Conservation (phyloP, 2,113 vertebrate genomes). For the Pygoscelis antarcticus region DNA sequence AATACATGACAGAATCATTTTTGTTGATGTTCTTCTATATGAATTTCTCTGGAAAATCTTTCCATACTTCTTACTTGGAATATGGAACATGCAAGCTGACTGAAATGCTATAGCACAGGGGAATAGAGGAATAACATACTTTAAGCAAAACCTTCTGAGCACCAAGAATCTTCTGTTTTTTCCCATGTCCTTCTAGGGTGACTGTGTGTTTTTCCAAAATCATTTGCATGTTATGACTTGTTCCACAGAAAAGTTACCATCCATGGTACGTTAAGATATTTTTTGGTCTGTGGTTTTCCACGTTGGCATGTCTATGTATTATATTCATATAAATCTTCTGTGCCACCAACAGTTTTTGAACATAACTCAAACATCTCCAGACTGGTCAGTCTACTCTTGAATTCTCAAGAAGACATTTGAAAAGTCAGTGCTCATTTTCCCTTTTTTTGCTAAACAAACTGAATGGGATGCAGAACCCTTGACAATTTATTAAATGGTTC, state of each 20-base stretch:
- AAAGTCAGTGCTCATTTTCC: neutral
- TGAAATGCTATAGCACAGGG: neutral
- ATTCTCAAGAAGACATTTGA: neutral
- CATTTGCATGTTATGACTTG: neutral
- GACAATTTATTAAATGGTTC: constrained; percentile 49
- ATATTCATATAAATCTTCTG: neutral
- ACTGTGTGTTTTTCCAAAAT: neutral
- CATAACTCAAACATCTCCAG: neutral
- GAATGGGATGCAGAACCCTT: neutral
- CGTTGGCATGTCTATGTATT: neutral
- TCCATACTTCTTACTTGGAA: neutral
- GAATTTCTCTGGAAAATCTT: neutral
- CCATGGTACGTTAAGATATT: neutral
- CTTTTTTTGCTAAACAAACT: neutral
- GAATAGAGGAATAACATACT: neutral
- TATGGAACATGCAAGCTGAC: neutral
- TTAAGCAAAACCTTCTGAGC: neutral
- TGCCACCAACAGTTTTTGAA: neutral
- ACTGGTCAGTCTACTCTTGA: neutral
- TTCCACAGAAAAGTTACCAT: neutral
- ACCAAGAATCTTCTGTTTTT: neutral
- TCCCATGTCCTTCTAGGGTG: neutral
- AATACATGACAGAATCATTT: neutral
- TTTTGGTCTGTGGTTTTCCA: neutral
- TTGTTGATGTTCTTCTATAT: neutral